Evolutionary conservation across 2,888 invertebrate species (phyloP).

Genomic region (Steinernema hermaphroditum): DNA sequence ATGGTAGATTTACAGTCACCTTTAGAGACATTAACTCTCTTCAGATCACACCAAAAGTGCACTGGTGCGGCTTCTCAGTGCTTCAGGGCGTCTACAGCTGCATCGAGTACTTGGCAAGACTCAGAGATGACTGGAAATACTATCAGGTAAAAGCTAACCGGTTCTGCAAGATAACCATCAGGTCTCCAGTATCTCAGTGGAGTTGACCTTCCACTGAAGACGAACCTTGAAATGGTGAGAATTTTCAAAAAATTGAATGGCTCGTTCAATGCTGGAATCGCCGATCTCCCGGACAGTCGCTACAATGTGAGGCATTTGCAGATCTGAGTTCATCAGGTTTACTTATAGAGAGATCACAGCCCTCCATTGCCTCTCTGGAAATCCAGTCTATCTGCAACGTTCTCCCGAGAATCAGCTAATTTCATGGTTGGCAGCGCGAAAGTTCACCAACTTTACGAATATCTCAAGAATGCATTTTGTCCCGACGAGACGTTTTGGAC

Average conservation of each 20-base stretch:
- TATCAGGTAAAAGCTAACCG: too few species aligned
- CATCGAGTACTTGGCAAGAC: conserved; percentile 27
- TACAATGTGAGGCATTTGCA: neutral
- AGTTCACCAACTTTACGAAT: conserved; percentile 22
- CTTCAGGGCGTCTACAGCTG: conserved; percentile 34
- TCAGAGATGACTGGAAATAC: conserved; percentile 38
- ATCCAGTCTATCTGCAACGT: conserved; percentile 37
- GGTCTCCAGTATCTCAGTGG: conserved; percentile 43
- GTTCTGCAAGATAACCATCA: too few species aligned
- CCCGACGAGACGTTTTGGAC: conserved; percentile 42
- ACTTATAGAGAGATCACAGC: neutral
- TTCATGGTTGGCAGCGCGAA: neutral
- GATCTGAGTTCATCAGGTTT: too few species aligned
- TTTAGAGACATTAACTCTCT: conserved; percentile 4
- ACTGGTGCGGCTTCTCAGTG: conserved; percentile 34
- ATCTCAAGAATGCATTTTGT: conserved; percentile 35
- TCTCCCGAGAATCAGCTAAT: conserved; percentile 39
- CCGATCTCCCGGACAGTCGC: neutral
- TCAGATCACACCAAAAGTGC: conserved; percentile 26
- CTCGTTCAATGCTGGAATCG: conserved; percentile 40
- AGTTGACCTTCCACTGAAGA: conserved; percentile 46
- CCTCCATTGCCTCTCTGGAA: conserved; percentile 33
- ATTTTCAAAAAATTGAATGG: conserved; percentile 49
- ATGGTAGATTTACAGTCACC: conserved; percentile 40
- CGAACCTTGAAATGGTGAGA: conserved; percentile 49